These are phyloP conservation scores for Platyscapa corneri DNA, from an alignment of 1,140 invertebrate species.

Conservation along the genomic window DNA sequence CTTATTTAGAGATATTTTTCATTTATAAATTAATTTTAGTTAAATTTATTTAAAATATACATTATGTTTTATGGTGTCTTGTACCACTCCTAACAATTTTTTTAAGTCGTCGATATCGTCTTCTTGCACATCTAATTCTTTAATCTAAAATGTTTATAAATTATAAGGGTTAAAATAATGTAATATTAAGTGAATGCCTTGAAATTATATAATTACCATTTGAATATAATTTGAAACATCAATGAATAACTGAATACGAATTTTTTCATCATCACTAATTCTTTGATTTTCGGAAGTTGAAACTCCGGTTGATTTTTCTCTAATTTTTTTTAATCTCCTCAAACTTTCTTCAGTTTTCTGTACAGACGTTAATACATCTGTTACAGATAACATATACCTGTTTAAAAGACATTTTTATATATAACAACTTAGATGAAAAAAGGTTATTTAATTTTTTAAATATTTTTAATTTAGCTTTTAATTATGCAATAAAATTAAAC, in stretches of 20 bases:
- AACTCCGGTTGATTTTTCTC: conserved; percentile 78
- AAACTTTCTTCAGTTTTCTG: conserved; percentile 96
- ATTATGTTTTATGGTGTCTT: conserved; percentile 66
- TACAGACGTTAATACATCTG: conserved; percentile 92
- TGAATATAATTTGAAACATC: conserved; percentile 83
- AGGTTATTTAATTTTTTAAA: no score
- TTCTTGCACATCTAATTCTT: conserved; percentile 55
- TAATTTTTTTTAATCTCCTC: conserved; percentile 88
- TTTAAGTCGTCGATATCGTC: conserved; percentile 59
- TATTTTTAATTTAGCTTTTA: no score
- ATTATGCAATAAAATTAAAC: no score
- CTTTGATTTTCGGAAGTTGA: conserved; percentile 72
- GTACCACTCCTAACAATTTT: conserved; percentile 66
- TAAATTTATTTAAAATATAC: conserved; percentile 22
- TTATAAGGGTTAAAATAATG: neutral
- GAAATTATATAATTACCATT: conserved; percentile 59
- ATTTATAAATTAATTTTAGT: neutral
- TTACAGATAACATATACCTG: conserved; percentile 87
- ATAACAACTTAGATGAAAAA: no score
- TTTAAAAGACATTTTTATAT: conserved; percentile 27
- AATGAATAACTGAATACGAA: conserved; percentile 89
- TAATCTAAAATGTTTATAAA: conserved; percentile 54
- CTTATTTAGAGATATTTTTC: neutral
- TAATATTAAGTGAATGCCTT: neutral
- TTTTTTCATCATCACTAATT: conserved; percentile 93